Evolutionary conservation across 1,140 invertebrate species (phyloP).

Genomic region (Cataglyphis hispanica): DNA sequence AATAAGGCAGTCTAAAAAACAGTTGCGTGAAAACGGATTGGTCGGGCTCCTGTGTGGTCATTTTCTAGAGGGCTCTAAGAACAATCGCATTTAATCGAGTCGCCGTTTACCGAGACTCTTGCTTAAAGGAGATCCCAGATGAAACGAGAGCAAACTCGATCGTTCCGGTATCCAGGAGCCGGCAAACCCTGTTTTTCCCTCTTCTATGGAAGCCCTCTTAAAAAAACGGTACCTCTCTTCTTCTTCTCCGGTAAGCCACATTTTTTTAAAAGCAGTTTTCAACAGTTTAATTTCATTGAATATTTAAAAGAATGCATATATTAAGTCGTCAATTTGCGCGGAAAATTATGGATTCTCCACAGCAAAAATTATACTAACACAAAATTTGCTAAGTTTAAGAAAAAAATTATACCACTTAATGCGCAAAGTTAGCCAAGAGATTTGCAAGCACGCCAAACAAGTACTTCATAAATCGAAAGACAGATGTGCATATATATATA

Average conservation of each 20-base stretch:
- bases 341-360: neutral
- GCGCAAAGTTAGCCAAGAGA: neutral
- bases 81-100: conserved; percentile 76
- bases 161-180: conserved; percentile 55
- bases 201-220: conserved; percentile 3
- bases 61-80: conserved; percentile 51
- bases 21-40: conserved; percentile 37
- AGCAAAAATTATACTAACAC: neutral
- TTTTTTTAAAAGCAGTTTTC: conserved; percentile 19
- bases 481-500: neutral
- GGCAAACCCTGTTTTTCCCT: conserved; percentile 64
- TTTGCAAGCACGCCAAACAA: neutral
- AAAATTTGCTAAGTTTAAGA: conserved; percentile 13
- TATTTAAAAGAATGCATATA: conserved; percentile 15
- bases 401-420: conserved; percentile 1
- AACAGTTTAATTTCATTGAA: conserved; percentile 24
- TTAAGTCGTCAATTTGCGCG: conserved; percentile 7
- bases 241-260: neutral
- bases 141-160: conserved; percentile 68
- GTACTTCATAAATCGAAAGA: conserved; percentile 1
- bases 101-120: conserved; percentile 69
- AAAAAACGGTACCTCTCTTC: conserved; percentile 26
- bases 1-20: conserved; percentile 44
- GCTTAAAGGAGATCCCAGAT: conserved; percentile 71
- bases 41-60: conserved; percentile 58